phyloP scores from a whole-genome alignment of 2,888 invertebrate species.

The Acrocyrtus sp. region DNA sequence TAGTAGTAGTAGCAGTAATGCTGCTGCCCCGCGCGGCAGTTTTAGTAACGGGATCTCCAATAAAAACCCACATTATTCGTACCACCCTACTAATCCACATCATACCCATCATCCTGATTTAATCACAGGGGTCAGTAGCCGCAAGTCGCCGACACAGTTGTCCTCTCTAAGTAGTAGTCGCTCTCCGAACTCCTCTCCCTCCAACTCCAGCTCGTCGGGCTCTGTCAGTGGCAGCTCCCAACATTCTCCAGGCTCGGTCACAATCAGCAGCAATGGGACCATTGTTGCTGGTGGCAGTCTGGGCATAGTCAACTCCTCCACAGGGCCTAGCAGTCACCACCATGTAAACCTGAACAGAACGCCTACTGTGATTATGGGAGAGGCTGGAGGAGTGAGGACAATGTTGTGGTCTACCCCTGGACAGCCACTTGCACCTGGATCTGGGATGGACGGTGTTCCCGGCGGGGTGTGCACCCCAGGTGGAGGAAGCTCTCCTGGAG shows the following conservation, averaged over 20 bases:
- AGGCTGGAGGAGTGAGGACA: constrained; percentile 85
- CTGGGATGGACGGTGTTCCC: constrained; percentile 41
- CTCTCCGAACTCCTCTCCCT: constrained; percentile 62
- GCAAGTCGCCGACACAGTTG: constrained; percentile 57
- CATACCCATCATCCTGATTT: constrained; percentile 50
- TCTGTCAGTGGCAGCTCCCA: constrained; percentile 58
- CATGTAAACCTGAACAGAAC: constrained; percentile 68
- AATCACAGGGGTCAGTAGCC: constrained; percentile 52
- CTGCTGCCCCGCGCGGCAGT: constrained; percentile 35
- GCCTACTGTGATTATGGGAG: constrained; percentile 70
- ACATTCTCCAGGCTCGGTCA: constrained; percentile 57
- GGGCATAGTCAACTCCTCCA: constrained; percentile 60
- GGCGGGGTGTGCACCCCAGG: constrained; percentile 37
- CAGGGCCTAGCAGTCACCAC: constrained; percentile 65
- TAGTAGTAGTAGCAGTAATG: constrained; percentile 38
- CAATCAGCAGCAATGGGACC: constrained; percentile 51
- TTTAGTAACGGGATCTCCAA: constrained; percentile 48
- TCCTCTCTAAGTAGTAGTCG: constrained; percentile 54
- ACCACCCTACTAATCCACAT: constrained; percentile 44
- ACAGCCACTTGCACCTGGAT: constrained; percentile 65
- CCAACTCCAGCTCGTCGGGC: constrained; percentile 60
- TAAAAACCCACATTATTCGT: constrained; percentile 50
- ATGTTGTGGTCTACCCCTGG: constrained; percentile 77
- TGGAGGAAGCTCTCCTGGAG: constrained; percentile 28
- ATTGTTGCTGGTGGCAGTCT: constrained; percentile 63